Evolutionary conservation across 2,888 invertebrate species (phyloP), one percentile per base, ranked within the genome.

Genomic region (Drosophila pseudotalamancana): DNA sequence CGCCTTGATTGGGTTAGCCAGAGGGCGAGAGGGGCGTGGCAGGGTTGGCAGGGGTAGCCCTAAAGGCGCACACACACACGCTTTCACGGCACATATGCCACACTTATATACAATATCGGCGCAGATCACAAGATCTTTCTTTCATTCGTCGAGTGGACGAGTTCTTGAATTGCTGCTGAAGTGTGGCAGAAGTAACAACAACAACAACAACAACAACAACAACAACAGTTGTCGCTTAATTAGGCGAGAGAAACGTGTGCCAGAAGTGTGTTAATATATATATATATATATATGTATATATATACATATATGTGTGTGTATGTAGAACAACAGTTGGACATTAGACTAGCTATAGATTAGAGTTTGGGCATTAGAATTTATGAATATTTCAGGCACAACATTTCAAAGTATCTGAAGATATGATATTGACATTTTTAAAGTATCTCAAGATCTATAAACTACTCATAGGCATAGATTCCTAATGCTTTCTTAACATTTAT

Each of bases 231-330:
- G 81, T 59, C 56, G 74, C 84, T 67, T 71, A 86, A 82, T 82
- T 86, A 55, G 68, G 63, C 61, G 74, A 35, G 18, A 23, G n/a
- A 49, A 60, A 81, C 73, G 81, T 50, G 79, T 84, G 79, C 61
- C 81, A 81, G 64, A 78, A 81, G 76, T 59, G 55, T 23, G 53
- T 23, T n/a, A n/a, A n/a, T n/a, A n/a, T n/a, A n/a, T n/a, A n/a
- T n/a, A n/a, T n/a, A n/a, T n/a, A n/a, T n/a, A 11, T 12, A 2
- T 1, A 29, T 16, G 19, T 51, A 16, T n/a, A 23, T 32, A 16
- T 6, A 12, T 27, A 23, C 4, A n/a, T n/a, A 46, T 18, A 35
- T 27, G 12, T 19, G 14, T 23, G 23, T 19, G 23, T 55, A 11
- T 14, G 16, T 18, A 3, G 2, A n/a, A 29, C 34, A 59, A 35